Evolutionary conservation across 2,888 invertebrate genomes (phyloP).

Genomic region (Phania funesta): DNA sequence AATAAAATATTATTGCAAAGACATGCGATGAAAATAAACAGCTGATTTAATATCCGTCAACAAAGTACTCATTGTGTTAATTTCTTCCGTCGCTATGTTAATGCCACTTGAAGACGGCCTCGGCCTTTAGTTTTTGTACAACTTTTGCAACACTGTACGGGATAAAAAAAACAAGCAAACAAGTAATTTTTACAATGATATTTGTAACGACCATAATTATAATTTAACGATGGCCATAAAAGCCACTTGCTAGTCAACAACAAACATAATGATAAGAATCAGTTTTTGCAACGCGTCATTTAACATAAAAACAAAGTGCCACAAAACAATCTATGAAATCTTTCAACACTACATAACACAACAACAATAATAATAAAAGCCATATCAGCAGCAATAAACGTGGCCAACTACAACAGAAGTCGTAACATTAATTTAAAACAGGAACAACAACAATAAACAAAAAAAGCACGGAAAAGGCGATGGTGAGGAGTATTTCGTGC

Average conservation of each 20-base stretch:
- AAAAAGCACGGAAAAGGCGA: slow-evolving; percentile 12
- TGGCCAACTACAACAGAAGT: neutral
- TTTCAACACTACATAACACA: slow-evolving; percentile 38
- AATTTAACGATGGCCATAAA: slow-evolving; percentile 52
- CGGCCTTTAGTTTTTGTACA: neutral
- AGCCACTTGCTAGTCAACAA: slow-evolving; percentile 51
- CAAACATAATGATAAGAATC: slow-evolving; percentile 35
- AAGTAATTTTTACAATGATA: slow-evolving; percentile 23
- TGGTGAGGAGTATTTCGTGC: neutral
- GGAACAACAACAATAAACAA: neutral
- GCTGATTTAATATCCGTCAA: too few relatives aligned
- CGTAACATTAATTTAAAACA: slow-evolving; percentile 15
- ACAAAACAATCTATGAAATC: slow-evolving; percentile 45
- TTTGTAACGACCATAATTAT: slow-evolving; percentile 51
- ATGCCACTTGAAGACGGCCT: too few relatives aligned
- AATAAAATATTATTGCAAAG: too few relatives aligned
- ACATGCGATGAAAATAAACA: too few relatives aligned
- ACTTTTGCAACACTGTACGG: neutral
- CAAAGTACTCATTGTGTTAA: neutral
- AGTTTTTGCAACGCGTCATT: neutral
- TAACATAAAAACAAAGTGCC: slow-evolving; percentile 5
- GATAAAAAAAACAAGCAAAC: slow-evolving; percentile 1
- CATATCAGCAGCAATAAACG: neutral
- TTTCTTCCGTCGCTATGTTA: too few relatives aligned
- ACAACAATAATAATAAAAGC: neutral